Evolutionary conservation across 2,888 invertebrate genomes (phyloP).

Genomic region (Hirtodrosophila trivittata): DNA sequence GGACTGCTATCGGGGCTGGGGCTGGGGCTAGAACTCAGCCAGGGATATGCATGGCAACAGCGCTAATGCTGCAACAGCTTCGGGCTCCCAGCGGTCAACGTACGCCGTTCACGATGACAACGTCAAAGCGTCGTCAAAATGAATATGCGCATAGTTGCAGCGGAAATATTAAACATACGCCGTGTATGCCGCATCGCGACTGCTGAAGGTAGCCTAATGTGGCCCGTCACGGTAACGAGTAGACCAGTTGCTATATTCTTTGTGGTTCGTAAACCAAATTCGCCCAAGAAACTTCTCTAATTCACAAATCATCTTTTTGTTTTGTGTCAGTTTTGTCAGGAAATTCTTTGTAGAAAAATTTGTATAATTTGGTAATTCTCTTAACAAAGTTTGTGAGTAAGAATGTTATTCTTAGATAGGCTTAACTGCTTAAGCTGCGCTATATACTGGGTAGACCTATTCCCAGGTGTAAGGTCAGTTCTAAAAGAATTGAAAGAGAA

Average conservation of each 20-base stretch:
- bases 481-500: too few species aligned
- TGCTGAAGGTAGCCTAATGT: slow-evolving; percentile 38
- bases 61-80: slow-evolving; percentile 63
- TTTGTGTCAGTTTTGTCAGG: too few species aligned
- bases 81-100: slow-evolving; percentile 70
- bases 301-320: background rate
- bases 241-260: slow-evolving; percentile 5
- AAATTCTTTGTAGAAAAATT: too few species aligned
- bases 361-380: too few species aligned
- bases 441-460: too few species aligned
- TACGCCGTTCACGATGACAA: slow-evolving; percentile 52
- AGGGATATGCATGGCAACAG: slow-evolving; percentile 46
- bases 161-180: slow-evolving; percentile 78
- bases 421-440: too few species aligned
- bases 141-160: slow-evolving; percentile 73
- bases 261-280: slow-evolving; percentile 12
- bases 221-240: slow-evolving; percentile 37
- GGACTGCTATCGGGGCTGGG: slow-evolving; percentile 9
- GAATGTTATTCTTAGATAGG: too few species aligned
- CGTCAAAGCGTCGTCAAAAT: slow-evolving; percentile 76
- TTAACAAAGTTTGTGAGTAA: too few species aligned
- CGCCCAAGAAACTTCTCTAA: background rate
- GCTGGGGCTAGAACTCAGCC: background rate
- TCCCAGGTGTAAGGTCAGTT: too few species aligned
- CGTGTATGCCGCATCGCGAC: too few species aligned